Evolutionary conservation across 1,140 invertebrate genomes (phyloP), one percentile per base, ranked within the genome.

Genomic region (Drosophila albomicans): DNA sequence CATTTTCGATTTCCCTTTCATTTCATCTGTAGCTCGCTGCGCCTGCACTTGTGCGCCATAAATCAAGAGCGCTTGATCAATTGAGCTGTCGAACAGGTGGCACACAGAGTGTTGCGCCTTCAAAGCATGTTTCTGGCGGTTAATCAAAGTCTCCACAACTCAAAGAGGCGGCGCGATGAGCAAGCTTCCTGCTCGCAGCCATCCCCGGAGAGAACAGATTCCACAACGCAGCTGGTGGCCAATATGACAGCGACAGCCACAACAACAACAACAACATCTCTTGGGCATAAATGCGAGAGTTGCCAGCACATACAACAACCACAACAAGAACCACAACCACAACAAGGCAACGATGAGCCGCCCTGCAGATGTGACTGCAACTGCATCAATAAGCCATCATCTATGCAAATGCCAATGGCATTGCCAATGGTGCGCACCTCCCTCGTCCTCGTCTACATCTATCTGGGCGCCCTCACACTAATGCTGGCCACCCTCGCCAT

Each of bases 121-220:
- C 20, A 25, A 25, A 90, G 73, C 43, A 92, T 92, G 91, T 81
- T 91, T 70, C 64, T 92, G 75, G 91, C 84, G 25, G 88, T 92
- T 59, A 91, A 92, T 82, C 91, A 92, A 80, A 91, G 71, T 62
- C 52, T 89, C 25, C 57, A 79, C 56, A 86, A 86, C 16, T 51
- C 81, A 13, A 72, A 79, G 38, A 62, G 48, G 46, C 66, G 69
- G 13, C 49, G 57, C 6, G 28, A 66, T 20, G 51, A 80, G 0
- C 64, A 70, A 7, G 46, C 51, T 0, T 35, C 16, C 5, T 25
- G 20, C 20, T 28, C 13, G 8, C 48, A 25, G 38, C 52, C 28
- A 30, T 62, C 62, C 25, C 20, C 52, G 8, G 56, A 73, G 46
- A 61, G 51, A 16, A 62, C 77, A 35, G 79, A 76, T 5, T 86